Conservation (phyloP, 2,113 vertebrate species). For the Setophaga kirtlandii region DNA sequence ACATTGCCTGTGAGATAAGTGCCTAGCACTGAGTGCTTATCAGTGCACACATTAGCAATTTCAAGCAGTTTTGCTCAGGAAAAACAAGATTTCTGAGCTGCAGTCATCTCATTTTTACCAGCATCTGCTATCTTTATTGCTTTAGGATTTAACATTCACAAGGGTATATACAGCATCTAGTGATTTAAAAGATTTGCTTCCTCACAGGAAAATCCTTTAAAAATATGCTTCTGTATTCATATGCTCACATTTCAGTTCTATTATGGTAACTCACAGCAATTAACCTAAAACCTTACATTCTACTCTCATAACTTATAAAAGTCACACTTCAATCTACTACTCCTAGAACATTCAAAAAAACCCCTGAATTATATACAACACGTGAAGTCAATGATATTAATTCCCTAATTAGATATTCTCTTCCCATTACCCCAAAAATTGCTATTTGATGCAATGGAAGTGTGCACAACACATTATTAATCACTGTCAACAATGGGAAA, state of each 20-base stretch:
- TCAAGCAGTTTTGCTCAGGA: neutral
- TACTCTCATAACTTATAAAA: neutral
- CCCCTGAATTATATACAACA: neutral
- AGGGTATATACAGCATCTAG: neutral
- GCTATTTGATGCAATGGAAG: constrained; percentile 58
- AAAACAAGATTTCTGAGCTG: neutral
- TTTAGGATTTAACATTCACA: neutral
- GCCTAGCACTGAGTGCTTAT: neutral
- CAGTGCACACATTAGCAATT: neutral
- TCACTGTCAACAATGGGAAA: constrained; percentile 60
- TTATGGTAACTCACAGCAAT: neutral
- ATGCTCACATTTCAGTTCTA: neutral
- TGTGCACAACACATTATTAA: constrained; percentile 44
- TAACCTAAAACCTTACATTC: neutral
- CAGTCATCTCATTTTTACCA: neutral
- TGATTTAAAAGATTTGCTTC: neutral
- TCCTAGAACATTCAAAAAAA: neutral
- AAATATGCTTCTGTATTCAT: neutral
- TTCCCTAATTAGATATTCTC: constrained; percentile 52
- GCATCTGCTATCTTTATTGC: neutral
- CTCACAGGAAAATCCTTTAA: neutral
- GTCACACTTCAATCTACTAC: neutral
- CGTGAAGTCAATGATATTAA: neutral
- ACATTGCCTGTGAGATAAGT: neutral
- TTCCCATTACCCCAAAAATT: constrained; percentile 59